A percentile compares a stretch with the other conserved stretches of the same genome.
These are phyloP conservation scores for Anseranas semipalmata DNA, from an alignment of 2,113 vertebrate genomes.

Conservation along the genomic window DNA sequence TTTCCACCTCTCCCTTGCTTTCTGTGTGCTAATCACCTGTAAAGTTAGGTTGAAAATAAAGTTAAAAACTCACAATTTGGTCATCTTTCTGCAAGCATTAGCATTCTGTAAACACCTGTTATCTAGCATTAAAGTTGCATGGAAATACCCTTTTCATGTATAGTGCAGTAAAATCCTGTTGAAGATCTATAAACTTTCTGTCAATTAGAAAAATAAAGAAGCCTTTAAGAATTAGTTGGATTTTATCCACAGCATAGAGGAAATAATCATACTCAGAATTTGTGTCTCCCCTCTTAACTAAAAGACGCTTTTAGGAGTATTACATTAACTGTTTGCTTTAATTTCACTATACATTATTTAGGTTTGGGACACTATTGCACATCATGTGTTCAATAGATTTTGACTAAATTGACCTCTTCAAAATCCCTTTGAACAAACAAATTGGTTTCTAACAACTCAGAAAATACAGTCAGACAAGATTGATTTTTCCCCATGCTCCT, in stretches of 20 bases:
- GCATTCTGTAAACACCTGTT: neutral
- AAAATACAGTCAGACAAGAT: neutral
- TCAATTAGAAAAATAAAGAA: neutral
- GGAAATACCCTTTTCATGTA: neutral
- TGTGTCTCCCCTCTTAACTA: neutral
- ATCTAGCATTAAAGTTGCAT: neutral
- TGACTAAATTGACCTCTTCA: neutral
- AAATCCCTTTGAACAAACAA: neutral
- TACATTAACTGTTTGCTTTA: neutral
- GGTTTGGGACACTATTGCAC: neutral
- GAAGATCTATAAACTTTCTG: neutral
- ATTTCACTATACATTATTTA: neutral
- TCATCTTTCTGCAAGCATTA: neutral
- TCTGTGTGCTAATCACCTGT: neutral
- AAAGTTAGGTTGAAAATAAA: neutral
- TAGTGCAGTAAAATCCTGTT: neutral
- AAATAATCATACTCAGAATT: neutral
- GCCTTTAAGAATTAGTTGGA: neutral
- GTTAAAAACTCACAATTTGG: neutral
- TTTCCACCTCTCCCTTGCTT: neutral
- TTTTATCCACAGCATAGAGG: neutral
- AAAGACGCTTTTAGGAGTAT: neutral
- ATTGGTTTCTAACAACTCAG: neutral
- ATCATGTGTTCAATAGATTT: neutral
- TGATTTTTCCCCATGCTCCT: neutral